Base-by-base conservation (phyloP, 2,888 invertebrate genomes). In the Arrhopalites spinosus region DNA sequence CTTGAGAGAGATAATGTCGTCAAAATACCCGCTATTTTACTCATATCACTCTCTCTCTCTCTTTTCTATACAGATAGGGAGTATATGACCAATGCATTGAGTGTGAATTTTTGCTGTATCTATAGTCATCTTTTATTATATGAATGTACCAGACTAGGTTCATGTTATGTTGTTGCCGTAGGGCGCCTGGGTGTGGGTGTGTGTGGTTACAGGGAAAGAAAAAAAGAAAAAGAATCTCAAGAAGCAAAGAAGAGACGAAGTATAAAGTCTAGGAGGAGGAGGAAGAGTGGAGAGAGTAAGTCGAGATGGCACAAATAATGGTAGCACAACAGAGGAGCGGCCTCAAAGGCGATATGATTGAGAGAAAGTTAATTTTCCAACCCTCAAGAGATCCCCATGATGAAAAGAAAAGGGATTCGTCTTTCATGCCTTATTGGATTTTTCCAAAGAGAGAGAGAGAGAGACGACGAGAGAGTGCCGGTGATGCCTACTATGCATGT, bases 321-420 rank as follows among this genome's bases (percentile, higher is more conserved):
- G 74, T n/a, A 50, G 56, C 29, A 59, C 50, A 74, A 67, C 43
- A 67, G 74, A 36, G 36, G 36, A 75, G 70, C 69, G 47, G 59
- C 76, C 73, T 73, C 76, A 73, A 69, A 73, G 72, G 70, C 61
- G 69, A 76, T 80, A 79, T 81, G 79, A 81, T 81, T 81, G 81
- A 78, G 79, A 81, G 79, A 79, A 81, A 81, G 79, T 80, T 81
- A 80, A 81, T 80, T 81, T 81, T 81, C 78, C 71, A 78, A 77
- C 76, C 79, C 79, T 79, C 81, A 56, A 73, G 81, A 80, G 79
- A 80, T 79, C 73, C 64, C 61, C 66, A 73, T 77, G 78, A 80
- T 78, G 78, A 79, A 78, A 78, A 76, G 76, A 74, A 77, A 77
- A 77, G 76, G 77, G 79, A 77, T 78, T 74, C 77, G 74, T 76